Base-by-base conservation (phyloP, 2,113 vertebrate genomes). In the Thomomys bottae region DNA sequence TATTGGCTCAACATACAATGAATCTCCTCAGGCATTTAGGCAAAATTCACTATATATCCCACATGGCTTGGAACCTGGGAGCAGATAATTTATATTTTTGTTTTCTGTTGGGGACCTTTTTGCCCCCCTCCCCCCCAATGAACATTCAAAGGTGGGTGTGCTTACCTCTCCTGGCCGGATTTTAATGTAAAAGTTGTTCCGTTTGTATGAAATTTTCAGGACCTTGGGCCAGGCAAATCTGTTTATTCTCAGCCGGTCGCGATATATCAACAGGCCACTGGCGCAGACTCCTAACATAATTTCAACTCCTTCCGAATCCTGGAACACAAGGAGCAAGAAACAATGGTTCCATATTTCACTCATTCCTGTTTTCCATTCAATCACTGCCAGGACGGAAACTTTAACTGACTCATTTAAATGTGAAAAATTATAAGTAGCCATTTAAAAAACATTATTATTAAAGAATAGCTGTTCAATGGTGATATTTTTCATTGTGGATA, bases 121-220 rank as follows among this genome's bases (percentile, higher is more conserved):
- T 77, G n/a, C n/a, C n/a, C n/a, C n/a, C n/a, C n/a, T n/a, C n/a
- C n/a, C 66, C 45, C 30, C n/a, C 24, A 45, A 64, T 0, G 20
- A 7, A 32, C 28, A 26, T 20, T 32, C 34, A 89, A 38, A 77
- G 3, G 21, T 38, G 71, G 70, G 30, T 21, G 9, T 9, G 81
- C 97, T 98, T 97, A 99, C 99, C 98, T 99, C 99, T 73, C 99
- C 99, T 0, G 99, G 99, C 18, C 99, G 98, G 94, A 99, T 99
- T 97, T 99, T 99, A 97, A 99, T 99, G 97, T 99, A 99, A 97
- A 99, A 99, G 96, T 99, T 99, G 97, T 99, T 99, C 95, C 99
- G 98, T 98, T 99, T 99, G 97, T 99, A 99, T 72, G 99, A 99
- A 97, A 99, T 99, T 97, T 99, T 99, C 95, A 99, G 98, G 96